Percentiles rank a stretch among this genome's conserved stretches.
Evolutionary conservation across 1,140 invertebrate species (phyloP).

Genomic region (Euglossa dilemma): DNA sequence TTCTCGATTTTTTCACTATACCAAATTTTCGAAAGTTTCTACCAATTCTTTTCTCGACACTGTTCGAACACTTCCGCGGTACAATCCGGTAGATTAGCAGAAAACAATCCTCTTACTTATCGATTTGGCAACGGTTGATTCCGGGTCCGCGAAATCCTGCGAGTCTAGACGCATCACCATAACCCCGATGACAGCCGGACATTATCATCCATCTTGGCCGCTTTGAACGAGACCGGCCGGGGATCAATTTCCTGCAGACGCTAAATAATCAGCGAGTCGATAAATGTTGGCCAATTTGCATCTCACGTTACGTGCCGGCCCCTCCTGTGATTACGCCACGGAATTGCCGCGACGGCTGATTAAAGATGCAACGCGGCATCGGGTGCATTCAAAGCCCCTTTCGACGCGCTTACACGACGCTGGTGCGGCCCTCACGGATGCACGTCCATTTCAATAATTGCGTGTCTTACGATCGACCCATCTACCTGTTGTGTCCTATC

Average conservation of each 20-base stretch:
- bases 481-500: background rate
- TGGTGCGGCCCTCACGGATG: background rate
- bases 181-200: too few relatives aligned
- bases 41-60: too few relatives aligned
- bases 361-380: constrained; percentile 25
- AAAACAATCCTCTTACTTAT: too few relatives aligned
- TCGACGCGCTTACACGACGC: background rate
- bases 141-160: background rate
- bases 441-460: constrained; percentile 40
- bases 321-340: constrained; percentile 33
- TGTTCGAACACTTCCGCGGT: too few relatives aligned
- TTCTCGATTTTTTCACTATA: too few relatives aligned
- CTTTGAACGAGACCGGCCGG: background rate
- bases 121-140: background rate
- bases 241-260: constrained; percentile 31
- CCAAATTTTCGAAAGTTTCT: too few relatives aligned
- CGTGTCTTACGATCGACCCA: constrained; percentile 21
- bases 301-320: constrained; percentile 15
- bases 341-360: constrained; percentile 14
- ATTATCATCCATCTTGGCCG: background rate
- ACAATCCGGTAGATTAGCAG: too few relatives aligned
- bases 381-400: constrained; percentile 20
- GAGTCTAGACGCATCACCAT: background rate
- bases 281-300: constrained; percentile 44
- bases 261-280: constrained; percentile 44